phyloP scores from a whole-genome alignment of 2,797 vertebrate genomes.

The Thamnophis elegans region DNA sequence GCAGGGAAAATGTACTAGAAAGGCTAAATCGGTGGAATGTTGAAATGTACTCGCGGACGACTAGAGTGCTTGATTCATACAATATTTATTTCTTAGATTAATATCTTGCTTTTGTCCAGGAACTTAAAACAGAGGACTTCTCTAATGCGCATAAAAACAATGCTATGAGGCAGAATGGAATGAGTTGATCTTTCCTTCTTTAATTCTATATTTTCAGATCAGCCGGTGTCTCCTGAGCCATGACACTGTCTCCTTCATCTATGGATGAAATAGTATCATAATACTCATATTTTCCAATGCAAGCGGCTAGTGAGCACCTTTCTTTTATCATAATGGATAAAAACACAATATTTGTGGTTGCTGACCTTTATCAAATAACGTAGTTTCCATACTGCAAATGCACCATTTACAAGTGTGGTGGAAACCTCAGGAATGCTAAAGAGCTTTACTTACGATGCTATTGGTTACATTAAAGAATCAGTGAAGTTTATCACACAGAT shows the following conservation, averaged over 20 bases:
- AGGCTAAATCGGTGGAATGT: background rate
- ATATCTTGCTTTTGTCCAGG: background rate
- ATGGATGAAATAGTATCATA: background rate
- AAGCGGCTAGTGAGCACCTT: background rate
- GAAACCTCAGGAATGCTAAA: background rate
- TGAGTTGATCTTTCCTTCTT: background rate
- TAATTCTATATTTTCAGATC: background rate
- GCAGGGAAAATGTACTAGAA: background rate
- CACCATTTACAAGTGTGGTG: background rate
- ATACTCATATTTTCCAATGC: background rate
- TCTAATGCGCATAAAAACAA: background rate
- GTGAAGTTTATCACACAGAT: background rate
- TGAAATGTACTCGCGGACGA: background rate
- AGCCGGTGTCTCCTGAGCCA: background rate
- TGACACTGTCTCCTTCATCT: background rate
- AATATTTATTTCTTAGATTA: background rate
- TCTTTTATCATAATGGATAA: background rate
- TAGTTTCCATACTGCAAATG: background rate
- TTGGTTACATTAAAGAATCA: background rate
- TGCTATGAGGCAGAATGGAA: background rate
- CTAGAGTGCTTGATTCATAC: background rate
- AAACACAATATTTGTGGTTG: background rate
- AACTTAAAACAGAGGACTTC: background rate
- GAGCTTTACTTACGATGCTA: background rate
- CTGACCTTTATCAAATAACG: background rate